Evolutionary conservation across 2,888 invertebrate species (phyloP).

Genomic region (Halocaridina rubra): DNA sequence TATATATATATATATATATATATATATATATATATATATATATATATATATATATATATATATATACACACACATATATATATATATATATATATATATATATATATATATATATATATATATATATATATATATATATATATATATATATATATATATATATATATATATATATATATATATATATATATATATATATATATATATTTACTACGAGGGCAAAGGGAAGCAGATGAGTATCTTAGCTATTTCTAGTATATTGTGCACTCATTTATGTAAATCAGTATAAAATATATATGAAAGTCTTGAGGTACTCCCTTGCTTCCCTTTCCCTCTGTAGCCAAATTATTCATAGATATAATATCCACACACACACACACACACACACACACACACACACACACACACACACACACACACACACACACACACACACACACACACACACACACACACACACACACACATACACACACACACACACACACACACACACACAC

Average conservation of each 20-base stretch:
- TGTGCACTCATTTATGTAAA: no score
- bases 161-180: constrained; percentile 8
- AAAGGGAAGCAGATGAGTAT: no score
- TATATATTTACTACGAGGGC: neutral
- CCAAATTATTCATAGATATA: neutral
- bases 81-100: constrained; percentile 5
- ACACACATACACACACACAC: neutral
- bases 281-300: no score
- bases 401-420: neutral
- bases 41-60: constrained; percentile 8
- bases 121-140: constrained; percentile 8
- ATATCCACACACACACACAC: neutral
- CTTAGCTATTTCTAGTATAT: no score
- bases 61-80: constrained; percentile 8
- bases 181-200: constrained; percentile 8
- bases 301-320: no score
- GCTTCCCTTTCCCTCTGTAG: no score
- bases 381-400: neutral
- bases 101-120: constrained; percentile 4
- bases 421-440: neutral
- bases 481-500: neutral
- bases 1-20: constrained; percentile 8
- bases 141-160: constrained; percentile 4
- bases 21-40: constrained; percentile 8
- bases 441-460: neutral